Base-by-base conservation (phyloP, 2,797 vertebrate genomes). In the Aldrovandia affinis region DNA sequence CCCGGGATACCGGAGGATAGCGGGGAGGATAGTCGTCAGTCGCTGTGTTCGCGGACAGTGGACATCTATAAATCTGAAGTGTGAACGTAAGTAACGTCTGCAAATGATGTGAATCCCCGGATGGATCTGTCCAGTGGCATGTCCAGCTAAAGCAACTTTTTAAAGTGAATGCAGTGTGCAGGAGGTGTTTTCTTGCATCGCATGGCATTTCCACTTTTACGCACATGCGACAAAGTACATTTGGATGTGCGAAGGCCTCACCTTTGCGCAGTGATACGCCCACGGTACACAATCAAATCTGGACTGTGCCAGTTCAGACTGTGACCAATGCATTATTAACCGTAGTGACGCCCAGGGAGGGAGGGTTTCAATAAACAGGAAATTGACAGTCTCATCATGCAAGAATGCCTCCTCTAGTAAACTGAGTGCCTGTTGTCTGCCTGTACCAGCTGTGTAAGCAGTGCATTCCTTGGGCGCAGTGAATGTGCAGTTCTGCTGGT, bases 81-180 rank as follows among this genome's bases (percentile, higher is more conserved):
- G 94, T 87, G 84, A 90, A 91, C 85, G 94, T 96, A 89, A 86
- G 92, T 47, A 22, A 20, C 36, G 44, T 61, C 2, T 70, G 18
- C n/a, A 25, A 55, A 30, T 54, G 22, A 5, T 20, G 0, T 18
- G 4, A 14, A 70, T 3, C 77, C 5, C 15, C 28, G 0, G 18
- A 70, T 39, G 28, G 3, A 18, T 2, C 33, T 73, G 14, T 20
- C 6, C 15, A 3, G 30, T 68, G 65, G 47, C 12, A 2, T 50
- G 12, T 50, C 47, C 47, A 50, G 47, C 6, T 6, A 50, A 50
- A 50, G 47, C 12, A 50, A 50, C 12, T 6, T 5, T 50, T 6
- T 5, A 50, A 50, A 50, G 47, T n/a, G n/a, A n/a, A n/a, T n/a
- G n/a, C n/a, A n/a, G n/a, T n/a, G n/a, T n/a, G n/a, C n/a, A n/a